Evolutionary conservation across 2,888 invertebrate genomes (phyloP).

Genomic region (Drosophila cracens): DNA sequence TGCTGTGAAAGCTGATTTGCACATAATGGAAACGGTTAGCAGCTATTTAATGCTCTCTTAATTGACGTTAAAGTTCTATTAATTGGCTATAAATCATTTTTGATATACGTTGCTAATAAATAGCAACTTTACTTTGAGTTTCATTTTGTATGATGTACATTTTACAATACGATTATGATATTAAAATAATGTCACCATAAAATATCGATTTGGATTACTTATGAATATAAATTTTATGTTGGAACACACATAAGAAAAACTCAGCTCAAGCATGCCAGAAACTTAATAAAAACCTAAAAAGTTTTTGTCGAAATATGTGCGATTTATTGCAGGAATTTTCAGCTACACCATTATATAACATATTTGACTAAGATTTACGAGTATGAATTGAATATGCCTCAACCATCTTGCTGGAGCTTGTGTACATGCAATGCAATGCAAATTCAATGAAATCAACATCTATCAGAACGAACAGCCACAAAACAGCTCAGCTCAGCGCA

Average conservation of each 20-base stretch:
- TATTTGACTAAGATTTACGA: slow-evolving; percentile 16
- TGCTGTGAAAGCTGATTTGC: slow-evolving; percentile 75
- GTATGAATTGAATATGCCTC: slow-evolving; percentile 18
- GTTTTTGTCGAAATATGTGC: not conserved
- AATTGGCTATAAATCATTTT: not conserved
- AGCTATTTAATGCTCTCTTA: slow-evolving; percentile 6
- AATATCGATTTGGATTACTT: not conserved
- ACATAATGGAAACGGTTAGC: slow-evolving; percentile 56
- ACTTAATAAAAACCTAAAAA: not conserved
- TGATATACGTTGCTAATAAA: not conserved
- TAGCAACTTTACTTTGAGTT: not conserved
- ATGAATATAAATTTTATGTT: not conserved
- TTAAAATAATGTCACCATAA: not conserved
- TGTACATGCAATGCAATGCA: slow-evolving; percentile 42
- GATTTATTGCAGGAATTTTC: not conserved
- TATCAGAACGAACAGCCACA: slow-evolving; percentile 15
- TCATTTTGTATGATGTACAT: not conserved
- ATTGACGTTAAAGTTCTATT: slow-evolving; percentile 29
- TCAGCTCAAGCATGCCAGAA: not conserved
- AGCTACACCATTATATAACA: not conserved
- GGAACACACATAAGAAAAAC: not conserved
- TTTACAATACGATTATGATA: not conserved
- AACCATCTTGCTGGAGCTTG: not conserved
- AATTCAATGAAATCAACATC: slow-evolving; percentile 53
- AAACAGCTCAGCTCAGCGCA: not conserved